A percentile compares a stretch with the other conserved stretches of the same genome.
phyloP scores from a whole-genome alignment of 2,113 vertebrate species.

The Pachypanchax playfairii region DNA sequence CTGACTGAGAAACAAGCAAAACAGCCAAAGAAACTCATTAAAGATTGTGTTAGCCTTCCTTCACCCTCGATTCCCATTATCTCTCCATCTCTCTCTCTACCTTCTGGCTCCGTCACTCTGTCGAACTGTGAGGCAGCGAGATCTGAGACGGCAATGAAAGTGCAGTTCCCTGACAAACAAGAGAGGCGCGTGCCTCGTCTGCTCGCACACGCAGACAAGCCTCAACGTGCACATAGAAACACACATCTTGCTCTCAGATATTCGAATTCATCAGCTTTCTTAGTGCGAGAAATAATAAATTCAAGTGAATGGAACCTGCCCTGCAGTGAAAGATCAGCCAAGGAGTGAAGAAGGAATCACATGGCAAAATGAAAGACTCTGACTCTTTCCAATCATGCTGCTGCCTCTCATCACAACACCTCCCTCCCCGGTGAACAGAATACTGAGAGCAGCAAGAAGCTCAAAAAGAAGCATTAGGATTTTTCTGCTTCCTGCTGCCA shows the following conservation, averaged over 20 bases:
- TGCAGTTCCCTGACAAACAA: conserved; percentile 40
- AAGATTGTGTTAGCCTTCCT: conserved; percentile 69
- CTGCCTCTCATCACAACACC: neutral
- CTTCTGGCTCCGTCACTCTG: conserved; percentile 59
- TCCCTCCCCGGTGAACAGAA: conserved; percentile 40
- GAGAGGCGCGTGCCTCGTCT: conserved; percentile 18
- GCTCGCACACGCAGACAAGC: conserved; percentile 13
- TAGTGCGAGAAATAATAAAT: conserved; percentile 65
- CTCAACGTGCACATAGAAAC: conserved; percentile 17
- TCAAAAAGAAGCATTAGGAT: conserved; percentile 33
- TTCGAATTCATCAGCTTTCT: conserved; percentile 69
- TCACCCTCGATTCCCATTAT: conserved; percentile 69
- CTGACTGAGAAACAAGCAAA: conserved; percentile 76
- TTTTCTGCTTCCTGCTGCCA: conserved; percentile 17
- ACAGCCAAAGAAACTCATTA: conserved; percentile 75
- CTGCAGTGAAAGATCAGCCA: conserved; percentile 56
- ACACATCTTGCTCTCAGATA: conserved; percentile 43
- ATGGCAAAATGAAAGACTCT: conserved; percentile 59
- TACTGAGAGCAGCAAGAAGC: conserved; percentile 27
- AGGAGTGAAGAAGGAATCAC: conserved; percentile 51
- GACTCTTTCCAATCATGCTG: conserved; percentile 45
- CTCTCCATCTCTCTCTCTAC: conserved; percentile 61
- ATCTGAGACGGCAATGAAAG: conserved; percentile 75
- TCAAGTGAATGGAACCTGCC: conserved; percentile 62
- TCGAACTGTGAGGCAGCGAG: conserved; percentile 64